Percentiles rank a stretch among this genome's conserved stretches.
Evolutionary conservation across 2,113 vertebrate species (phyloP).

Genomic region (Gila orcuttii): DNA sequence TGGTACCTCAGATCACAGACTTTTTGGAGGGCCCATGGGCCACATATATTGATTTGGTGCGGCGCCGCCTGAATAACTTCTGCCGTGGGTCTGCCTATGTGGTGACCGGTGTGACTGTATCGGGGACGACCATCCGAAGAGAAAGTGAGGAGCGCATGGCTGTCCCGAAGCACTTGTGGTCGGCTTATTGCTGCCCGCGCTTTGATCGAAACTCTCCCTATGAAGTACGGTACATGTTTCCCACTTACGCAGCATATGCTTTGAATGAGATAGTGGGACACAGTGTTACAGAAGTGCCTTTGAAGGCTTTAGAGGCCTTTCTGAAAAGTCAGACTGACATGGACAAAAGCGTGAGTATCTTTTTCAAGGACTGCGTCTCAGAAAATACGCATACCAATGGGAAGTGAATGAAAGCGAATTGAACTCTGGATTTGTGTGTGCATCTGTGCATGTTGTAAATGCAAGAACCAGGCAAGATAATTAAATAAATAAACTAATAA

Average conservation of each 20-base stretch:
- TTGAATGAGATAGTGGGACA: conserved; percentile 63
- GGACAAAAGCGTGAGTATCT: conserved; percentile 62
- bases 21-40: conserved; percentile 69
- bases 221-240: conserved; percentile 76
- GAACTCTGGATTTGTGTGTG: no score
- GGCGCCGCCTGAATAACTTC: conserved; percentile 75
- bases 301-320: conserved; percentile 71
- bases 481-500: not conserved
- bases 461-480: not conserved
- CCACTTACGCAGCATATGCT: conserved; percentile 69
- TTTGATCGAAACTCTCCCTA: conserved; percentile 74
- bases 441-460: not conserved
- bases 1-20: conserved; percentile 72
- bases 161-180: conserved; percentile 71
- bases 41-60: conserved; percentile 63
- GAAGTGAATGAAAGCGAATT: conserved; percentile 29
- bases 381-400: conserved; percentile 59
- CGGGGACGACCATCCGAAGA: conserved; percentile 60
- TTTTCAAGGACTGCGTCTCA: conserved; percentile 68
- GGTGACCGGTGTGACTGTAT: conserved; percentile 68
- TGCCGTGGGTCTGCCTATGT: conserved; percentile 68
- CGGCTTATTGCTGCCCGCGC: conserved; percentile 74
- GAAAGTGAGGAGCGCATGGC: conserved; percentile 62
- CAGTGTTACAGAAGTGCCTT: conserved; percentile 68
- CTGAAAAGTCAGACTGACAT: conserved; percentile 64